A percentile compares a stretch with the other conserved stretches of the same genome.
phyloP scores from a whole-genome alignment of 2,113 vertebrate species.

The Mustelus asterias region DNA sequence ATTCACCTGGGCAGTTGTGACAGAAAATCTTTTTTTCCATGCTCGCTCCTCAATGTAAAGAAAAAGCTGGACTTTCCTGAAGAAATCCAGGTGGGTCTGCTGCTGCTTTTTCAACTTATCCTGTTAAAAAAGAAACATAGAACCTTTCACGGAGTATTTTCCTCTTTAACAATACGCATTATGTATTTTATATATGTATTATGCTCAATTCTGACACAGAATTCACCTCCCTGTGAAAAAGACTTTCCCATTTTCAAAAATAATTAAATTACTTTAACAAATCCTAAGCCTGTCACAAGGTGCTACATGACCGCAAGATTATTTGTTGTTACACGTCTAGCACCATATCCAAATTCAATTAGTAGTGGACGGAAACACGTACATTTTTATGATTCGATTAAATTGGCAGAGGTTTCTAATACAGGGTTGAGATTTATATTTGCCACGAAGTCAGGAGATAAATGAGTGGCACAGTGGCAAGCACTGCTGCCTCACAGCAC shows the following conservation, averaged over 20 bases:
- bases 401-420: neutral
- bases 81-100: slow-evolving; percentile 31
- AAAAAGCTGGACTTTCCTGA: slow-evolving; percentile 40
- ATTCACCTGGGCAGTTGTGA: slow-evolving; percentile 37
- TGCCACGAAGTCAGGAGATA: neutral
- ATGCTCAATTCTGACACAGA: neutral
- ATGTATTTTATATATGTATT: too few species aligned
- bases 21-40: slow-evolving; percentile 42
- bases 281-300: neutral
- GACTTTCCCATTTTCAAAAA: neutral
- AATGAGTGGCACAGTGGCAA: too few species aligned
- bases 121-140: neutral
- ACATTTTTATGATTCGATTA: neutral
- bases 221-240: neutral
- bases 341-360: neutral
- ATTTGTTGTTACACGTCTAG: neutral
- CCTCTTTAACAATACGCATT: neutral
- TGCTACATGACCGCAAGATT: neutral
- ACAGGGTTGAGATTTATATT: neutral
- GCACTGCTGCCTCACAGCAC: too few species aligned
- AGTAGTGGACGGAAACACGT: neutral
- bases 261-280: neutral
- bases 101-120: slow-evolving; percentile 37
- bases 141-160: neutral
- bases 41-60: slow-evolving; percentile 41